A percentile compares a stretch with the other conserved stretches of the same genome.
phyloP scores from a whole-genome alignment of 2,797 vertebrate genomes.

The Phalanger gymnotis region DNA sequence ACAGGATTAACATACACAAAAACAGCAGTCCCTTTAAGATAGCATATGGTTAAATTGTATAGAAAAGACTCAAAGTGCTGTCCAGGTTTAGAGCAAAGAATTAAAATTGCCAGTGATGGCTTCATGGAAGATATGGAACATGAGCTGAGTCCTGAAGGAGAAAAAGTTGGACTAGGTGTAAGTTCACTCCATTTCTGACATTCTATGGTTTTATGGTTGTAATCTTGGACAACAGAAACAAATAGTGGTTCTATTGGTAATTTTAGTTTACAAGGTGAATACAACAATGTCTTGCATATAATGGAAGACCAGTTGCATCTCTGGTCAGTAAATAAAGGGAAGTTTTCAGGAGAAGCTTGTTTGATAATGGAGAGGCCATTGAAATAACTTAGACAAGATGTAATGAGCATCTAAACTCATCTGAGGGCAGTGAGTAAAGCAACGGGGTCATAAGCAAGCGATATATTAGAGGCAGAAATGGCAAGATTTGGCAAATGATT shows the following conservation, averaged over 20 bases:
- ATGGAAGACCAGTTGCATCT: background rate
- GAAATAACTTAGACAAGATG: background rate
- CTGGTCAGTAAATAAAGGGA: background rate
- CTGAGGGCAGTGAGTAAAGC: background rate
- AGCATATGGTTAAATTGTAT: background rate
- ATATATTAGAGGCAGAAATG: background rate
- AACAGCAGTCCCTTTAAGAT: background rate
- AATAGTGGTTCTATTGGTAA: background rate
- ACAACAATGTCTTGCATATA: background rate
- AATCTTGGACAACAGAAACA: background rate
- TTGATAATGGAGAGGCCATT: background rate
- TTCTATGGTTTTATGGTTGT: background rate
- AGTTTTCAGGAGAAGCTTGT: background rate
- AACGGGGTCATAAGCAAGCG: background rate
- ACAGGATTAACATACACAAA: background rate
- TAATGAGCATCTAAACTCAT: background rate
- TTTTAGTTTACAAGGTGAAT: background rate
- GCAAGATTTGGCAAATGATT: background rate
- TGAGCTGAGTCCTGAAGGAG: background rate
- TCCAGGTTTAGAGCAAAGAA: background rate
- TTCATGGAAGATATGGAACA: background rate
- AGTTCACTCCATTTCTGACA: background rate
- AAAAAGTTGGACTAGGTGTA: background rate
- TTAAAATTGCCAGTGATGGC: background rate
- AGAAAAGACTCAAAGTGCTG: background rate